A percentile compares a stretch with the other conserved stretches of the same genome.
phyloP scores from a whole-genome alignment of 2,797 vertebrate species.

The Ambastaia sidthimunki region DNA sequence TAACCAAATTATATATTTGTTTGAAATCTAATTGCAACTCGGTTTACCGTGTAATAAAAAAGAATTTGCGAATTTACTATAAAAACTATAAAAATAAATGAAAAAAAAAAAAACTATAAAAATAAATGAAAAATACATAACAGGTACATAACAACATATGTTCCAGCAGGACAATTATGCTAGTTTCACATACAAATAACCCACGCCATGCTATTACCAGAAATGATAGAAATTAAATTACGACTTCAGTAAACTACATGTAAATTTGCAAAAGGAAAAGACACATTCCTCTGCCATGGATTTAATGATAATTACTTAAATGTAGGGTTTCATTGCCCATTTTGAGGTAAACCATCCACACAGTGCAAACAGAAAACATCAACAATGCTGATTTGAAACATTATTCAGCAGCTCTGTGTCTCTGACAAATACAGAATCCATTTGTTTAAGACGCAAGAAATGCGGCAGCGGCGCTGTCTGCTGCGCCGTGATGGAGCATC shows the following conservation, averaged over 20 bases:
- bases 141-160: too few species aligned
- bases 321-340: background rate
- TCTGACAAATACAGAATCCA: slow-evolving; percentile 40
- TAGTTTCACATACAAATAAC: background rate
- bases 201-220: background rate
- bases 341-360: slow-evolving; percentile 14
- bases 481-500: slow-evolving; percentile 48
- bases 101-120: too few species aligned
- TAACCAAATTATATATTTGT: background rate
- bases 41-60: background rate
- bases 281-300: background rate
- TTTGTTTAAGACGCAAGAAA: slow-evolving; percentile 45
- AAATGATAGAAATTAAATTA: background rate
- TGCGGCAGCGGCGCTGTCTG: slow-evolving; percentile 28
- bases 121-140: too few species aligned
- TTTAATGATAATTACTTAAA: background rate
- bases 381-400: slow-evolving; percentile 37
- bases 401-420: slow-evolving; percentile 27
- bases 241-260: too few species aligned
- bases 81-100: too few species aligned
- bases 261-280: too few species aligned
- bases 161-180: too few species aligned
- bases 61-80: background rate
- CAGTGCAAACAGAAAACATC: slow-evolving; percentile 16
- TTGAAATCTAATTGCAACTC: background rate